Evolutionary conservation across 37 sponge, comb jelly and placozoan species (phyloP), one percentile per base, ranked within the genome.

Genomic region (Spongilla lacustris): DNA sequence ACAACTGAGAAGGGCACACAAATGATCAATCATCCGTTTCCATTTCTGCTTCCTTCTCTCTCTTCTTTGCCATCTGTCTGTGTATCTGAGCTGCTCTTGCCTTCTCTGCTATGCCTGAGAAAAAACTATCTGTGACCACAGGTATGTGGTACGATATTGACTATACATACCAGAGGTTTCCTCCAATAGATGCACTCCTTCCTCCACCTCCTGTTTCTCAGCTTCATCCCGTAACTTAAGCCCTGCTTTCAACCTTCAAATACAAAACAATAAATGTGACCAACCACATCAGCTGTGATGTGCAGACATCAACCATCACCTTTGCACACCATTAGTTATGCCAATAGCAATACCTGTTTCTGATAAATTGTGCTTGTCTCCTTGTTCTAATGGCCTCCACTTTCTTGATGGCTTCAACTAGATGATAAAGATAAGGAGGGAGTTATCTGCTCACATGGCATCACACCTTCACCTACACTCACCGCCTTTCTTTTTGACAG

Each of bases 301-400:
- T n/a, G n/a, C n/a, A n/a, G n/a, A n/a, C n/a, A n/a, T n/a, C n/a
- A n/a, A n/a, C n/a, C n/a, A n/a, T n/a, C n/a, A n/a, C n/a, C n/a
- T n/a, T 21, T 41, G 35, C 50, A 25, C 9, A 0, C 67, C 3
- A 4, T 78, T n/a, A 38, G 4, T 29, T 41, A 86, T 80, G 73
- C 71, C 70, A 24, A 37, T 26, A 38, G 38, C 31, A 8, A n/a
- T n/a, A 96, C 96, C 96, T 90, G 83, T 97, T 92, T 88, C 96
- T 95, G 37, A 99, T 94, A 72, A 96, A 99, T 77, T 92, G 98
- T 31, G 87, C 82, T 66, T 97, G 96, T 83, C 99, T 76, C 76
- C 74, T 92, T 28, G 73, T 26, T 71, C 83, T 93, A 35, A 99
- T 94, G 66, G 92, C 83, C 48, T 96, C 96, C 30, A 99, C 93